A percentile compares a stretch with the other conserved stretches of the same genome.
Evolutionary conservation across 1,140 invertebrate genomes (phyloP).

Genomic region (Fopius arisanus): DNA sequence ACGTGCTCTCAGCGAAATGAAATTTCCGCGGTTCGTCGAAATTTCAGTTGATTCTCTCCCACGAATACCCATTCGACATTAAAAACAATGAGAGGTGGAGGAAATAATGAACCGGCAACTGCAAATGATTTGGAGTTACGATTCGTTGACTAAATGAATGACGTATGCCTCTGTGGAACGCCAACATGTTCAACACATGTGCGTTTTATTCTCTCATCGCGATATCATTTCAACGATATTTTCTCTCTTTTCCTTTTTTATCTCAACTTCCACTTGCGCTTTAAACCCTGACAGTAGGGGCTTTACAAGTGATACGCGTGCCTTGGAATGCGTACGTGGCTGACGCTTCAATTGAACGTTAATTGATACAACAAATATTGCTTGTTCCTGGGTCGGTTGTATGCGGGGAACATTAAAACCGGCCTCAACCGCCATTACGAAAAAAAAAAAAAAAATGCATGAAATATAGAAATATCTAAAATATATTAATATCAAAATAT

Average conservation of each 20-base stretch:
- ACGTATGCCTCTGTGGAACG: slow-evolving; percentile 15
- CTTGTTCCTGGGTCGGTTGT: slow-evolving; percentile 3
- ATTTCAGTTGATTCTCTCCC: too few species aligned
- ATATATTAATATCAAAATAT: too few species aligned
- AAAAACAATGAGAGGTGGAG: neutral
- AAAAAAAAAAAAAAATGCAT: too few species aligned
- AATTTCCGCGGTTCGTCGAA: too few species aligned
- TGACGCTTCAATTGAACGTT: slow-evolving; percentile 48
- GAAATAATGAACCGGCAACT: neutral
- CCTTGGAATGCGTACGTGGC: slow-evolving; percentile 28
- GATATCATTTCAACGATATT: neutral
- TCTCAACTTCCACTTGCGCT: neutral
- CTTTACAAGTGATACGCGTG: slow-evolving; percentile 33
- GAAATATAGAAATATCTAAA: too few species aligned
- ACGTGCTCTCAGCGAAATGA: too few species aligned
- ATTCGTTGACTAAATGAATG: neutral
- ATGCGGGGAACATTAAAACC: neutral
- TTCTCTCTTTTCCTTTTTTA: neutral
- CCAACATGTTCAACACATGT: neutral
- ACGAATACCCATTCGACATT: too few species aligned
- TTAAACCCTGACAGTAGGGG: neutral
- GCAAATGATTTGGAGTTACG: slow-evolving; percentile 1
- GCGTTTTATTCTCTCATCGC: slow-evolving; percentile 3
- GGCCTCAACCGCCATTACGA: too few species aligned
- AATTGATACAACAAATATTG: slow-evolving; percentile 55